These are phyloP conservation scores for Brachypterus glaber DNA, from an alignment of 2,888 invertebrate genomes.

Conservation along the genomic window DNA sequence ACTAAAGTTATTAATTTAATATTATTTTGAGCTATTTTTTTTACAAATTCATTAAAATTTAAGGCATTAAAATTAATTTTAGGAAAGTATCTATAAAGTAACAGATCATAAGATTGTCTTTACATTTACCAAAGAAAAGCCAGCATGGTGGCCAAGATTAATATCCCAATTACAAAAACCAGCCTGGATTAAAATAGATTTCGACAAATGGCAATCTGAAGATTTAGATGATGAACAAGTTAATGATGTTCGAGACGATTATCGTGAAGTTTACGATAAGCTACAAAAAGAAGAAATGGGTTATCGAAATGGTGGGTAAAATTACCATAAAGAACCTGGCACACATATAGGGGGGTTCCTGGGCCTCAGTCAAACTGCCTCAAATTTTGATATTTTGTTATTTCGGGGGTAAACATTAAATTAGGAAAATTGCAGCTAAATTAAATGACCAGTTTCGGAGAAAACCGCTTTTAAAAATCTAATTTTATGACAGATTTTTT, in stretches of 20 bases:
- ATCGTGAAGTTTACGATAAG: slow-evolving; percentile 64
- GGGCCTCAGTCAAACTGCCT: no score
- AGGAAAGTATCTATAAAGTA: slow-evolving; percentile 51
- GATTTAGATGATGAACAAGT: slow-evolving; percentile 54
- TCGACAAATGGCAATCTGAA: slow-evolving; percentile 80
- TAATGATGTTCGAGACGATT: slow-evolving; percentile 65
- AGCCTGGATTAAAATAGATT: slow-evolving; percentile 88
- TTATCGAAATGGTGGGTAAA: slow-evolving; percentile 56
- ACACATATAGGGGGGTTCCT: no score
- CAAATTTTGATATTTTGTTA: no score
- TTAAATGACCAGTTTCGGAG: no score
- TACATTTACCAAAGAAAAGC: slow-evolving; percentile 55
- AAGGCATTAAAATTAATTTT: slow-evolving; percentile 15
- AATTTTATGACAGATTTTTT: no score
- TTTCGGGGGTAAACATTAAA: no score
- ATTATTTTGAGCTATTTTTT: no score
- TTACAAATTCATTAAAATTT: no score
- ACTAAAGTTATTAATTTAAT: no score
- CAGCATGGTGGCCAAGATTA: slow-evolving; percentile 77
- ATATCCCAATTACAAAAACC: slow-evolving; percentile 75
- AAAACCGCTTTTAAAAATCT: no score
- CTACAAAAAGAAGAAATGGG: slow-evolving; percentile 69
- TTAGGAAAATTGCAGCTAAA: no score
- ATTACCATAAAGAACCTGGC: no score
- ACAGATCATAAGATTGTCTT: slow-evolving; percentile 72